phyloP scores from a whole-genome alignment of 1,140 invertebrate genomes.

The Bemisia tabaci region DNA sequence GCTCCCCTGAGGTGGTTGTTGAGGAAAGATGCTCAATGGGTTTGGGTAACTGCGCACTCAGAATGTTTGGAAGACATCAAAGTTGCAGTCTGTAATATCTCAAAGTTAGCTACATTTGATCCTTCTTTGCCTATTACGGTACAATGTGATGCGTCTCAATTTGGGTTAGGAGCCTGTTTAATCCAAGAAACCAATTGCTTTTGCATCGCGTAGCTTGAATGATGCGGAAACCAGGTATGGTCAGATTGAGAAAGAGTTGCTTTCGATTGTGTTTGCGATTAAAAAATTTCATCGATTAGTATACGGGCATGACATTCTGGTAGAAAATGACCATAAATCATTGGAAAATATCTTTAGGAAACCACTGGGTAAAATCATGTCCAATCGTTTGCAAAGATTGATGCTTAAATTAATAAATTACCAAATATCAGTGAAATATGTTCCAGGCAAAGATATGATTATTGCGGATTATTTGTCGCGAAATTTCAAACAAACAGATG shows the following conservation, averaged over 20 bases:
- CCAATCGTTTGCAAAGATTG: constrained; percentile 10
- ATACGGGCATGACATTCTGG: constrained; percentile 25
- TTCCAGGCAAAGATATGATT: too few relatives aligned
- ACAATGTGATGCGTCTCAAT: constrained; percentile 24
- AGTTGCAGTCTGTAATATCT: background rate
- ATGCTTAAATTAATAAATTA: constrained; percentile 11
- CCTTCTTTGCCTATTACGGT: constrained; percentile 18
- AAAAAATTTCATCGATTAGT: constrained; percentile 27
- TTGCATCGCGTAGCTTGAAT: constrained; percentile 26
- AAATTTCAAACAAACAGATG: too few relatives aligned
- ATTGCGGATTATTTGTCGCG: too few relatives aligned
- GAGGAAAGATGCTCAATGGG: constrained; percentile 16
- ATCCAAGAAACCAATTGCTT: constrained; percentile 29
- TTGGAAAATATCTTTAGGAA: constrained; percentile 24
- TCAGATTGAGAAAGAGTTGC: constrained; percentile 27
- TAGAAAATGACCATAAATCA: too few relatives aligned
- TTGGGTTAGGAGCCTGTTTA: constrained; percentile 22
- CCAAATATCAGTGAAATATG: too few relatives aligned
- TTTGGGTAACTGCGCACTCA: constrained; percentile 16
- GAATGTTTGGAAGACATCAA: background rate
- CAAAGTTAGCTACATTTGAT: background rate
- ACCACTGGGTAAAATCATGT: constrained; percentile 15
- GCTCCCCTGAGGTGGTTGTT: constrained; percentile 16
- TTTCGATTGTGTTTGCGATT: too few relatives aligned
- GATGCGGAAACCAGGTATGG: constrained; percentile 24